A percentile compares a stretch with the other conserved stretches of the same genome.
phyloP scores from a whole-genome alignment of 1,140 invertebrate species.

The Drosophila orena region DNA sequence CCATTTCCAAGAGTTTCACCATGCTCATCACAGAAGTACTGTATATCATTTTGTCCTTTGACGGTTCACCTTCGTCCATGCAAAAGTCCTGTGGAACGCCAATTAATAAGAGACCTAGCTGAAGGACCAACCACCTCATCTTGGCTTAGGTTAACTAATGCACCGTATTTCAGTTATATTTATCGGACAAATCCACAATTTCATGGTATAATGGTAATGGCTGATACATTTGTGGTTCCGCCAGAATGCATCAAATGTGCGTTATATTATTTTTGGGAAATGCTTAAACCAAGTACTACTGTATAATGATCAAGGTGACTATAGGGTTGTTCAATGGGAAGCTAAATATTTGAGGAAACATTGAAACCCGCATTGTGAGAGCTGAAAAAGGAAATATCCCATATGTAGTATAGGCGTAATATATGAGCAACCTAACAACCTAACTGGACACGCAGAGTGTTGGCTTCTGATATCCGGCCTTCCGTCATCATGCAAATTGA shows the following conservation, averaged over 20 bases:
- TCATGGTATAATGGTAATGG: slow-evolving; percentile 14
- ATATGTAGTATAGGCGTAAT: background rate
- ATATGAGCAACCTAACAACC: slow-evolving; percentile 25
- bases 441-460: slow-evolving; percentile 98
- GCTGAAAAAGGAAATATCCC: slow-evolving; percentile 16
- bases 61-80: background rate
- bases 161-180: background rate
- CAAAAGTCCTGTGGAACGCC: background rate
- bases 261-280: too few species aligned
- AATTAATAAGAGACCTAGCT: slow-evolving; percentile 1
- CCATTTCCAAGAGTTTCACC: slow-evolving; percentile 43
- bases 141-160: slow-evolving; percentile 1
- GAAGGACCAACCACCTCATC: slow-evolving; percentile 21
- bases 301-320: too few species aligned
- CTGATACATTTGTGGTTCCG: background rate
- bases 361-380: slow-evolving; percentile 53
- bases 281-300: too few species aligned
- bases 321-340: slow-evolving; percentile 1
- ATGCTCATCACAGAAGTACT: slow-evolving; percentile 40
- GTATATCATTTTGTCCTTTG: slow-evolving; percentile 8
- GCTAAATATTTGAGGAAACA: slow-evolving; percentile 42
- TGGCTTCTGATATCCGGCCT: slow-evolving; percentile 95
- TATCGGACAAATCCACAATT: background rate
- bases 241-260: too few species aligned
- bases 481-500: slow-evolving; percentile 95